phyloP scores from a whole-genome alignment of 2,888 invertebrate genomes.

The Piscicola geometra region DNA sequence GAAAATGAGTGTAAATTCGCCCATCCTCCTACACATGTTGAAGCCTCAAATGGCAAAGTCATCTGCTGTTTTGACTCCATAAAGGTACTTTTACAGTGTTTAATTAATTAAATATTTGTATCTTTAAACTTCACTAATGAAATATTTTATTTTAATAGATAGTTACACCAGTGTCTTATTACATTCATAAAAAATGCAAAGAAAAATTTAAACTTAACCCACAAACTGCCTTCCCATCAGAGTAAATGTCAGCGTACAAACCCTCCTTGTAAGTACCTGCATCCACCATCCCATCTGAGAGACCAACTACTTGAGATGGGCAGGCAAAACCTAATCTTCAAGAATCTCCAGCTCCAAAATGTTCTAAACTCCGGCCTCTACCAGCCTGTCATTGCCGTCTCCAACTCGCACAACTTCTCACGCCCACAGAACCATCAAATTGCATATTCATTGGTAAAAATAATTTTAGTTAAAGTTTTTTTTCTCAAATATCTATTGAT shows the following conservation, averaged over 20 bases:
- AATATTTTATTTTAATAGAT: no score
- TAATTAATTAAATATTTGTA: background rate
- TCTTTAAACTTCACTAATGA: no score
- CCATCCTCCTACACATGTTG: conserved; percentile 37
- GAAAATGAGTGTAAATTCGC: conserved; percentile 36
- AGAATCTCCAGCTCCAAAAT: conserved; percentile 36
- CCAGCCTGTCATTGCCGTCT: conserved; percentile 32
- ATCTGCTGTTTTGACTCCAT: conserved; percentile 36
- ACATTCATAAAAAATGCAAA: background rate
- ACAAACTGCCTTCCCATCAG: conserved; percentile 4
- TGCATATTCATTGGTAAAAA: conserved; percentile 15
- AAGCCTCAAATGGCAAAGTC: conserved; percentile 35
- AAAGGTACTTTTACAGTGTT: conserved; percentile 18
- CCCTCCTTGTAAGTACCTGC: conserved; percentile 36
- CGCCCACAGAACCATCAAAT: background rate
- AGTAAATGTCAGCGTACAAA: conserved; percentile 35
- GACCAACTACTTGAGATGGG: conserved; percentile 36
- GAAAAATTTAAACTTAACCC: no score
- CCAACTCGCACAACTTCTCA: conserved; percentile 14
- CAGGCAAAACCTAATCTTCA: conserved; percentile 34
- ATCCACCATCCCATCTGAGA: conserved; percentile 34
- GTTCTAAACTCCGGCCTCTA: conserved; percentile 30
- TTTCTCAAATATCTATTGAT: no score
- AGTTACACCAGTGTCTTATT: no score
- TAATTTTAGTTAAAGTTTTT: no score